These are phyloP conservation scores for Pollenia amentaria DNA, from an alignment of 2,888 invertebrate species.

Conservation along the genomic window DNA sequence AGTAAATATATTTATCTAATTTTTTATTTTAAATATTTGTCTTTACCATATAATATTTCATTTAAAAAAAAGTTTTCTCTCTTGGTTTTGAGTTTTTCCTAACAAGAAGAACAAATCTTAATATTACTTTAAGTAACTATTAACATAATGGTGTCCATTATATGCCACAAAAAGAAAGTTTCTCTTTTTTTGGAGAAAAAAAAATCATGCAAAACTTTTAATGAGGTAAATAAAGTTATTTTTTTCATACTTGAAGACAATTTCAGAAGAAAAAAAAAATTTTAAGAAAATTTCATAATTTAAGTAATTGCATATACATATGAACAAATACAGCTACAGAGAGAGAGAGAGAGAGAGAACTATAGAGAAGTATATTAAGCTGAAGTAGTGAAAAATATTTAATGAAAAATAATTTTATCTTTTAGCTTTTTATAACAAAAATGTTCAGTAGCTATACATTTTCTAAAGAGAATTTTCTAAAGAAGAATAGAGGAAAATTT, in stretches of 20 bases:
- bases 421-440: no score
- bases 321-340: neutral
- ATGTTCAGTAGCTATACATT: no score
- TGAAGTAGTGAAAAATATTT: no score
- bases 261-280: slow-evolving; percentile 6
- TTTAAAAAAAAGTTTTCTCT: neutral
- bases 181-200: slow-evolving; percentile 8
- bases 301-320: neutral
- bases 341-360: no score
- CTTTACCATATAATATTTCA: neutral
- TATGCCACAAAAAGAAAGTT: slow-evolving; percentile 54
- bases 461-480: no score
- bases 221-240: slow-evolving; percentile 49
- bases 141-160: slow-evolving; percentile 68
- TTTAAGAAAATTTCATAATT: neutral
- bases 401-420: no score
- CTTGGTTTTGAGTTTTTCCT: neutral
- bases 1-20: no score
- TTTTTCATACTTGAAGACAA: slow-evolving; percentile 20
- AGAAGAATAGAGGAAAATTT: no score
- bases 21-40: slow-evolving; percentile 24
- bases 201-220: slow-evolving; percentile 44
- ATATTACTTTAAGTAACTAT: slow-evolving; percentile 65
- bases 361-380: no score
- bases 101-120: slow-evolving; percentile 21